Evolutionary conservation across 1,140 invertebrate genomes (phyloP).

Genomic region (Drosophila kikkawai): DNA sequence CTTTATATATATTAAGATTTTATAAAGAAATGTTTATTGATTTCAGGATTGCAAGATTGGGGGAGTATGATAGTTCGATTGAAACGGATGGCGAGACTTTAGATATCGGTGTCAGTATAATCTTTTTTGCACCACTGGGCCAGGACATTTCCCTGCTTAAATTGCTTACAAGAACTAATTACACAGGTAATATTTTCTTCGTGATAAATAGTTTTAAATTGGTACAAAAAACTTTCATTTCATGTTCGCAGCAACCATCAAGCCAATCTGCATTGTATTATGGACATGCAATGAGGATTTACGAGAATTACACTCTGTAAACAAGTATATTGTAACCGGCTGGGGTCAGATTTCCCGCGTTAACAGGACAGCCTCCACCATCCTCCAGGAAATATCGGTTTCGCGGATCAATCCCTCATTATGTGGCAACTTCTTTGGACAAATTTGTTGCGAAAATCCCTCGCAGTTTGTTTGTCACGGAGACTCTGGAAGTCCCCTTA

Average conservation of each 20-base stretch:
- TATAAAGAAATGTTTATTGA: not conserved
- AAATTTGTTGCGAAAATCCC: not conserved
- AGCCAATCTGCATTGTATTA: not conserved
- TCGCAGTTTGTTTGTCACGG: not conserved
- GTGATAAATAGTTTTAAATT: too few species aligned
- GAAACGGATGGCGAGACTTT: not conserved
- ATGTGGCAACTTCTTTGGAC: not conserved
- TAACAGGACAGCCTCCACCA: not conserved
- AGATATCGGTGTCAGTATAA: fast-evolving
- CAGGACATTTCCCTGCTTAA: slow-evolving; percentile 8
- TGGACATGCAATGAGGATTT: not conserved
- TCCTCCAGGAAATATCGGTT: not conserved
- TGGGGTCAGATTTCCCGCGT: not conserved
- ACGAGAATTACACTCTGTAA: not conserved
- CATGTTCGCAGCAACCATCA: not conserved
- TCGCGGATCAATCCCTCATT: not conserved
- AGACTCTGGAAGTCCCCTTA: slow-evolving; percentile 1
- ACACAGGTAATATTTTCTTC: not conserved
- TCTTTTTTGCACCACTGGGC: not conserved
- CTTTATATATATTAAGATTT: too few species aligned
- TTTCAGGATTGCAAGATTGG: not conserved
- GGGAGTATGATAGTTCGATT: not conserved
- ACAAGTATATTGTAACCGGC: not conserved
- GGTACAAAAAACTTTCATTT: not conserved
- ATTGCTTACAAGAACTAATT: not conserved